These are phyloP conservation scores for Agrochola lota DNA, from an alignment of 2,888 invertebrate species.

Conservation along the genomic window DNA sequence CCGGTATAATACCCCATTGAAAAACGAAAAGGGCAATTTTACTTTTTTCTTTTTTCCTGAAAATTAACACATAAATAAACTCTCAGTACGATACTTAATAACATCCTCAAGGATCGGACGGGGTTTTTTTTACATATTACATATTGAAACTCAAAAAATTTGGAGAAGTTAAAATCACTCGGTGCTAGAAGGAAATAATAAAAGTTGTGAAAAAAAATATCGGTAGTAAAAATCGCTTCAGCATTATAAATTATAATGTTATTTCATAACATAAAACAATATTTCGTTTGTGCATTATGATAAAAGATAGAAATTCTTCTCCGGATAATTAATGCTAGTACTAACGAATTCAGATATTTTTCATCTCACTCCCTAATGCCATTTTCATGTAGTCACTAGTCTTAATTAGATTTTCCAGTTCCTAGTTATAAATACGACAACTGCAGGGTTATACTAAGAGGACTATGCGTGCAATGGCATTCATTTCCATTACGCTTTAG, in stretches of 20 bases:
- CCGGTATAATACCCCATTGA: too few relatives aligned
- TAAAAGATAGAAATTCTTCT: not conserved
- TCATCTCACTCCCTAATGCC: constrained; percentile 24
- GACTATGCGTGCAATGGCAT: not conserved
- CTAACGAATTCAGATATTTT: constrained; percentile 10
- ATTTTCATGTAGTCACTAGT: constrained; percentile 30
- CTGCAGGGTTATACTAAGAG: constrained; percentile 5
- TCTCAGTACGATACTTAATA: too few relatives aligned
- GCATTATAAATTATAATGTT: not conserved
- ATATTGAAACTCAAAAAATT: not conserved
- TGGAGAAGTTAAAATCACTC: not conserved
- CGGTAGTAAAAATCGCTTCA: not conserved
- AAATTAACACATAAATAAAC: too few relatives aligned
- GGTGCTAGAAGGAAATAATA: not conserved
- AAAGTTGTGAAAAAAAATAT: not conserved
- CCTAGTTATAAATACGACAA: constrained; percentile 5
- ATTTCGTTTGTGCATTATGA: not conserved
- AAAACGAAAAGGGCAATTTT: too few relatives aligned
- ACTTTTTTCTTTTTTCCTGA: too few relatives aligned
- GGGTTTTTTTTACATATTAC: not conserved
- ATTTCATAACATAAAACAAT: not conserved
- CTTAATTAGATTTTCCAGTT: constrained; percentile 15
- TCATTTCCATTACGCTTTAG: not conserved
- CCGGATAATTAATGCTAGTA: not conserved
- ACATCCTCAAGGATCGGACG: too few relatives aligned